Base-by-base conservation (phyloP, 2,888 invertebrate species). In the Girardia tigrina region DNA sequence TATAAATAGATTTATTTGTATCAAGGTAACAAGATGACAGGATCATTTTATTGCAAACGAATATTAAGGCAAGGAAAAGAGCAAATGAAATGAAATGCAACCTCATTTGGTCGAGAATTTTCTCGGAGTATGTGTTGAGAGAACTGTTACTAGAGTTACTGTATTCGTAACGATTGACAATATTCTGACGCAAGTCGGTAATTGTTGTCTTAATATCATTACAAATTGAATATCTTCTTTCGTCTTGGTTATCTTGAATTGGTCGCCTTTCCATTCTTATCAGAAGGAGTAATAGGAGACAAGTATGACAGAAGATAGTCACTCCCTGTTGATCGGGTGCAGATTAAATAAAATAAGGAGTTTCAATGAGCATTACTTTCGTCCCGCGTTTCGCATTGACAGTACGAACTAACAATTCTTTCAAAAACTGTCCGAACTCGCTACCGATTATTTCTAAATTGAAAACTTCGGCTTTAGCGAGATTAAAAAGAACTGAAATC, bases 401-500 rank as follows among this genome's bases (percentile, higher is more conserved):
- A 23, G n/a, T 56, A 56, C 56, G 56, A 8, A 12, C 6, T 16
- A 56, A 56, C 23, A 56, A n/a, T 20, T 56, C n/a, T 56, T 56
- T 56, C n/a, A 56, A 4, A 12, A 56, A 56, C n/a, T 8, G 6
- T 56, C 4, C 56, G 23, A 56, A 56, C 23, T 56, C 56, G n/a
- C 6, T 20, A 56, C 56, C 56, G 23, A 56, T 56, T 16, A 56
- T 23, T 12, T 56, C 8, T n/a, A 56, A 56, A 56, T 56, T 56
- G 8, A 56, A n/a, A 6, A 56, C 56, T 20, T 23, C 56, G 23
- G 56, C 56, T 56, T 56, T 56, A 12, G 20, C 56, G 23, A 56
- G 56, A 56, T 56, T 56, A n/a, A 56, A 56, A 56, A 56, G n/a
- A 2, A 56, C 56, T 56, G 56, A 56, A 56, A 56, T 56, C 56